Evolutionary conservation across 2,888 invertebrate genomes (phyloP).

Genomic region (Mayetiola destructor): DNA sequence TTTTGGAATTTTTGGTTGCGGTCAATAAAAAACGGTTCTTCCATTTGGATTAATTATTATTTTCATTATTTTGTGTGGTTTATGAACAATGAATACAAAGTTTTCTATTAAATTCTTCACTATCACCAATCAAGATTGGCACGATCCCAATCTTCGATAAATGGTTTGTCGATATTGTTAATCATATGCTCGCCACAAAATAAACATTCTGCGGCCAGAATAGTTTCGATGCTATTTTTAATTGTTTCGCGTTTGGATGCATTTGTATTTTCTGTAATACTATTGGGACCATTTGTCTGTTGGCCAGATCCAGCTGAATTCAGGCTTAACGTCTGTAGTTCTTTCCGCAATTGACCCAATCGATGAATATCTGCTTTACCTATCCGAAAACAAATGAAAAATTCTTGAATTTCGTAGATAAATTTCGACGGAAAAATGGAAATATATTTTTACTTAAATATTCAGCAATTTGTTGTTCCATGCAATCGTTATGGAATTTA

Average conservation of each 20-base stretch:
- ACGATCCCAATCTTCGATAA: slow-evolving; percentile 70
- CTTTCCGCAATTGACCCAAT: slow-evolving; percentile 28
- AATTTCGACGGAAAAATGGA: too few relatives aligned
- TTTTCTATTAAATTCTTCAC: too few relatives aligned
- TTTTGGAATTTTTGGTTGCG: too few relatives aligned
- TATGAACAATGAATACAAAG: too few relatives aligned
- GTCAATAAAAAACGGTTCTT: too few relatives aligned
- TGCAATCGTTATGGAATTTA: slow-evolving; percentile 86
- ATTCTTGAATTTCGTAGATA: too few relatives aligned
- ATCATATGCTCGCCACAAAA: slow-evolving; percentile 91
- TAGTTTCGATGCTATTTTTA: slow-evolving; percentile 71
- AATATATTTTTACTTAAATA: slow-evolving; percentile 42
- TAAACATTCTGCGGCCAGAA: slow-evolving; percentile 80
- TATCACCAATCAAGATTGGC: slow-evolving; percentile 77
- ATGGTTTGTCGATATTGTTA: slow-evolving; percentile 76
- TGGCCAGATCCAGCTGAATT: background rate
- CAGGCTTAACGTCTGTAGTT: slow-evolving; percentile 17
- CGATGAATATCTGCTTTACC: slow-evolving; percentile 18
- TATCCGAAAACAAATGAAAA: background rate
- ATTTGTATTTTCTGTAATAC: slow-evolving; percentile 24
- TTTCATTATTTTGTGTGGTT: too few relatives aligned
- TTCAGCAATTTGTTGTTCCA: slow-evolving; percentile 60
- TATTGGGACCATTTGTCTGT: too few relatives aligned
- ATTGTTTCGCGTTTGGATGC: slow-evolving; percentile 46
- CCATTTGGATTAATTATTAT: too few relatives aligned